Conservation (phyloP, 2,888 invertebrate genomes). For the Chloromyia formosa region DNA sequence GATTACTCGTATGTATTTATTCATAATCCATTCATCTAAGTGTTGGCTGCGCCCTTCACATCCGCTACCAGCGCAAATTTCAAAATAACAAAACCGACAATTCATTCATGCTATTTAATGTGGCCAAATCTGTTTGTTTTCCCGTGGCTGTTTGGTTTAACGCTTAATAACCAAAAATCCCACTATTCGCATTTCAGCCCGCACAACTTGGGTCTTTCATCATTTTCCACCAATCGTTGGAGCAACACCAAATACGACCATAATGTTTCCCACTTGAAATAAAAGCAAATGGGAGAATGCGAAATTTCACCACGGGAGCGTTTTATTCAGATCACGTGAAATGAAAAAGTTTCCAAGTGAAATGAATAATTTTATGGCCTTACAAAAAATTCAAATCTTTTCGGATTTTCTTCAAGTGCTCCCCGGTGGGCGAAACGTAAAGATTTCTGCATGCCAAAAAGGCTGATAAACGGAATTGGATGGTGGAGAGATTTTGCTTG, state of each 20-base stretch:
- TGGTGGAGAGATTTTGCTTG: neutral
- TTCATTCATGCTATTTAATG: too few species aligned
- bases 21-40: too few species aligned
- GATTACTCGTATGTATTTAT: too few species aligned
- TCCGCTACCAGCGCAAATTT: too few species aligned
- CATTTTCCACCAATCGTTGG: neutral
- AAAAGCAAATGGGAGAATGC: neutral
- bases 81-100: too few species aligned
- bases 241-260: neutral
- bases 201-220: neutral
- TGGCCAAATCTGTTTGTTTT: neutral
- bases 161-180: neutral
- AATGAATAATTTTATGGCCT: slow-evolving; percentile 44
- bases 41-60: too few species aligned
- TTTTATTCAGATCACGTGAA: slow-evolving; percentile 45
- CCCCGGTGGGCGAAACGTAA: neutral
- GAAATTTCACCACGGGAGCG: slow-evolving; percentile 7
- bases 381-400: slow-evolving; percentile 41
- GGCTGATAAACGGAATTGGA: neutral
- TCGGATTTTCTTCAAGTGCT: slow-evolving; percentile 15
- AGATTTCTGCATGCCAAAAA: too few species aligned
- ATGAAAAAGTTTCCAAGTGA: slow-evolving; percentile 43
- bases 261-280: neutral
- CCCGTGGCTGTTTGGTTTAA: neutral
- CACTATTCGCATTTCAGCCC: neutral